Conservation (phyloP, 2,797 vertebrate species). For the Cryptoblepharus egeriae region DNA sequence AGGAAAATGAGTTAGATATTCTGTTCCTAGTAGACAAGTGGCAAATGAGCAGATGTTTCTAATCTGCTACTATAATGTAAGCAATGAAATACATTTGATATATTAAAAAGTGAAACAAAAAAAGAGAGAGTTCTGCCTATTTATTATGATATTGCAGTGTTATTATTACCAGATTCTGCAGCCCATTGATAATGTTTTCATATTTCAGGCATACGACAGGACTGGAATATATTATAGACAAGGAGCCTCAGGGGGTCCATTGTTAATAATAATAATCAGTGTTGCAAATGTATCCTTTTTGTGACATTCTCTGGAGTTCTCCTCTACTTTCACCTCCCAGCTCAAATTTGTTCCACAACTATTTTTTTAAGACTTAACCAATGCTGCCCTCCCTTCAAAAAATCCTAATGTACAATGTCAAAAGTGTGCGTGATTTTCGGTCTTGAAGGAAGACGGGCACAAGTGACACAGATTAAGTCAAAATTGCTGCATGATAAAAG, state of each 20-base stretch:
- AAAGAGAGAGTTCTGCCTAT: slow-evolving; percentile 56
- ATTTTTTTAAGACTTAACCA: slow-evolving; percentile 7
- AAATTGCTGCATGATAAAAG: neutral
- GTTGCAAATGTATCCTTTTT: slow-evolving; percentile 41
- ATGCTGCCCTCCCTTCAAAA: neutral
- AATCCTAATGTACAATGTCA: neutral
- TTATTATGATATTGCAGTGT: slow-evolving; percentile 63
- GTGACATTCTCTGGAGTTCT: slow-evolving; percentile 29
- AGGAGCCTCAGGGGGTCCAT: slow-evolving; percentile 54
- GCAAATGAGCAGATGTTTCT: slow-evolving; percentile 88
- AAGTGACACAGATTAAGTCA: neutral
- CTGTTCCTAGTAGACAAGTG: slow-evolving; percentile 57
- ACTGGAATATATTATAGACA: slow-evolving; percentile 54
- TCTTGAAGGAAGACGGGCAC: neutral
- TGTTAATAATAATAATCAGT: slow-evolving; percentile 54
- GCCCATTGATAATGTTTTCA: slow-evolving; percentile 67
- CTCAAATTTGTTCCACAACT: slow-evolving; percentile 46
- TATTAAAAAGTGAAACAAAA: slow-evolving; percentile 64
- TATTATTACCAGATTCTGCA: slow-evolving; percentile 71
- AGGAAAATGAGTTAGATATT: slow-evolving; percentile 72
- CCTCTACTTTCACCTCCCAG: neutral
- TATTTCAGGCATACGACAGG: slow-evolving; percentile 34
- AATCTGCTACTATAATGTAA: slow-evolving; percentile 85
- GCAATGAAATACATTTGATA: slow-evolving; percentile 77
- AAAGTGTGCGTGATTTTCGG: slow-evolving; percentile 15